phyloP scores from a whole-genome alignment of 2,113 vertebrate species.

The Cygnus buccinator region DNA sequence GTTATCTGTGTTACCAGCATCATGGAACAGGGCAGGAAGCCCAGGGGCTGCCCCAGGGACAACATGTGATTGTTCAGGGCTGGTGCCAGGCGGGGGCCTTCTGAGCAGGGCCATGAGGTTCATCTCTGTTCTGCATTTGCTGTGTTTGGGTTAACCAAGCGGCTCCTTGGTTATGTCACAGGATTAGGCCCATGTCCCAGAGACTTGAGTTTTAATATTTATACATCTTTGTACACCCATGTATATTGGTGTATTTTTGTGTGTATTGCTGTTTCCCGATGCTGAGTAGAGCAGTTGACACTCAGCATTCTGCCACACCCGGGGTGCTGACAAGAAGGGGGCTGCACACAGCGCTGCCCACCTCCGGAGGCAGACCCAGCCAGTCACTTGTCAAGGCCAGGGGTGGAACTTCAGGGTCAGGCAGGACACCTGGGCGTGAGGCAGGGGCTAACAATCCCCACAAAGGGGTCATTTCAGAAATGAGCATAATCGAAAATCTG shows the following conservation, averaged over 20 bases:
- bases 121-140: not conserved
- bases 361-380: not conserved
- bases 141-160: not conserved
- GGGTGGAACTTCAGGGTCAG: not conserved
- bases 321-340: not conserved
- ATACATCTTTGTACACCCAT: not conserved
- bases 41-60: not conserved
- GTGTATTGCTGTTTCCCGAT: not conserved
- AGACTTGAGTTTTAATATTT: not conserved
- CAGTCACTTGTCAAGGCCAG: not conserved
- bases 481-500: not conserved
- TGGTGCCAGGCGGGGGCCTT: no score
- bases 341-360: not conserved
- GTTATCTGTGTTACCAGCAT: not conserved
- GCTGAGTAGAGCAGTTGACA: not conserved
- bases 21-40: not conserved
- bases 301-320: not conserved
- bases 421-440: not conserved
- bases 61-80: no score
- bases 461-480: not conserved
- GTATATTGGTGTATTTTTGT: rapidly evolving
- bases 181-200: not conserved
- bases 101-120: not conserved
- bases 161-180: not conserved
- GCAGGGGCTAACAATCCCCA: not conserved